Conservation (phyloP, 2,888 invertebrate species). For the Lysandra coridon region DNA sequence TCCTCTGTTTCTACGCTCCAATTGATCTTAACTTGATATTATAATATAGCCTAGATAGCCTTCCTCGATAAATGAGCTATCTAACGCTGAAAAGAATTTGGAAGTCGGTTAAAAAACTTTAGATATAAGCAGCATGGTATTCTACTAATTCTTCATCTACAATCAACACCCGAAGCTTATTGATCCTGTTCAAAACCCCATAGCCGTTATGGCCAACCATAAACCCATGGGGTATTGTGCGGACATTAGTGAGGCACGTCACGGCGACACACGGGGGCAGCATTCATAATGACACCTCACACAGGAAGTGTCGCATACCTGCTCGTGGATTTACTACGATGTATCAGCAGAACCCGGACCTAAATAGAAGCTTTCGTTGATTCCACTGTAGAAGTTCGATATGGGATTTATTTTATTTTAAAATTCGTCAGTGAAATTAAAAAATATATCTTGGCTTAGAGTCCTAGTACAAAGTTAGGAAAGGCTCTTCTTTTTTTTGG, state of each 20-base stretch:
- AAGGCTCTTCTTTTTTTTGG: no score
- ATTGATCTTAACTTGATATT: no score
- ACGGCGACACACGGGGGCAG: constrained; percentile 45
- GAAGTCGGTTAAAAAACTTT: neutral
- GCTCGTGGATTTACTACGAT: neutral
- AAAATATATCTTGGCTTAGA: no score
- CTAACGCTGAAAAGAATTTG: neutral
- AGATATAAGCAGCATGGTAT: neutral
- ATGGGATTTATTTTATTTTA: no score
- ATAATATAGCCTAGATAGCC: no score
- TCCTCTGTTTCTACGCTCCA: no score
- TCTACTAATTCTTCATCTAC: neutral
- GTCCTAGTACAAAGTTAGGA: no score
- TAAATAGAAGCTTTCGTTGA: no score
- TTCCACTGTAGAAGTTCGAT: no score
- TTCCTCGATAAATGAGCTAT: no score
- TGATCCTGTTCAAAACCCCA: neutral
- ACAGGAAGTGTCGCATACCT: constrained; percentile 22
- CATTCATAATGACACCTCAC: constrained; percentile 55
- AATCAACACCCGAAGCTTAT: neutral
- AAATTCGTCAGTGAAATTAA: no score
- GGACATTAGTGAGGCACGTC: constrained; percentile 47
- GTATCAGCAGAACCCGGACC: no score
- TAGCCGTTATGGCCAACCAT: neutral
- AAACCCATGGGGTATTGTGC: constrained; percentile 24